A percentile compares a stretch with the other conserved stretches of the same genome.
Evolutionary conservation across 2,888 invertebrate genomes (phyloP).

Genomic region (Lithophane socia): DNA sequence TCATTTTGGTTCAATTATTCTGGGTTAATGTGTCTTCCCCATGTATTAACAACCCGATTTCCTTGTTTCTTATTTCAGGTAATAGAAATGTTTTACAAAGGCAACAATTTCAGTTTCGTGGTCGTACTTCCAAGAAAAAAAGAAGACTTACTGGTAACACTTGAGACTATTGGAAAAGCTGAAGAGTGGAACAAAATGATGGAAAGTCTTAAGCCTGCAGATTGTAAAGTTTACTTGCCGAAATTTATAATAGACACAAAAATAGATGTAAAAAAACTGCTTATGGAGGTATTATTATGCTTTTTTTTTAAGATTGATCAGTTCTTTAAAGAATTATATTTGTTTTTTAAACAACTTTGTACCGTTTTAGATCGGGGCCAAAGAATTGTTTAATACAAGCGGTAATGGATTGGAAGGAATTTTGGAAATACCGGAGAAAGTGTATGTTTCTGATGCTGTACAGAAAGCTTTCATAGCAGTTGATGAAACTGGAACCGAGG

Average conservation of each 20-base stretch:
- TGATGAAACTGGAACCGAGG: conserved; percentile 79
- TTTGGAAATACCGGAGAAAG: conserved; percentile 58
- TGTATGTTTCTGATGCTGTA: conserved; percentile 69
- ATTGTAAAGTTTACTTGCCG: conserved; percentile 68
- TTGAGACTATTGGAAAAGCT: conserved; percentile 56
- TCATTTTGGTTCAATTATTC: neutral
- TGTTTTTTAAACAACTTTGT: neutral
- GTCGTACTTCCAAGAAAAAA: conserved; percentile 67
- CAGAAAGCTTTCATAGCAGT: conserved; percentile 75
- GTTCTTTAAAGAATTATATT: too few relatives aligned
- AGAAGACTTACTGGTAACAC: conserved; percentile 46
- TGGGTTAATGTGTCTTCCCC: neutral
- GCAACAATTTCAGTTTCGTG: conserved; percentile 65
- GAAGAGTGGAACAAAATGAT: conserved; percentile 47
- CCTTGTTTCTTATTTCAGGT: conserved; percentile 64
- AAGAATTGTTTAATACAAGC: conserved; percentile 65
- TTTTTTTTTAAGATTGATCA: neutral
- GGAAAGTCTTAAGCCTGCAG: conserved; percentile 26
- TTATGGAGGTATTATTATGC: conserved; percentile 66
- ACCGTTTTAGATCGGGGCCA: conserved; percentile 67
- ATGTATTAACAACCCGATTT: neutral
- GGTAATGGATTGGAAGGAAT: conserved; percentile 70
- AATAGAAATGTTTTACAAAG: conserved; percentile 70
- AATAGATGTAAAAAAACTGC: conserved; percentile 63
- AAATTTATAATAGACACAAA: conserved; percentile 61